Evolutionary conservation across 2,113 vertebrate genomes (phyloP), one percentile per base, ranked within the genome.

Genomic region (Sapajus apella): DNA sequence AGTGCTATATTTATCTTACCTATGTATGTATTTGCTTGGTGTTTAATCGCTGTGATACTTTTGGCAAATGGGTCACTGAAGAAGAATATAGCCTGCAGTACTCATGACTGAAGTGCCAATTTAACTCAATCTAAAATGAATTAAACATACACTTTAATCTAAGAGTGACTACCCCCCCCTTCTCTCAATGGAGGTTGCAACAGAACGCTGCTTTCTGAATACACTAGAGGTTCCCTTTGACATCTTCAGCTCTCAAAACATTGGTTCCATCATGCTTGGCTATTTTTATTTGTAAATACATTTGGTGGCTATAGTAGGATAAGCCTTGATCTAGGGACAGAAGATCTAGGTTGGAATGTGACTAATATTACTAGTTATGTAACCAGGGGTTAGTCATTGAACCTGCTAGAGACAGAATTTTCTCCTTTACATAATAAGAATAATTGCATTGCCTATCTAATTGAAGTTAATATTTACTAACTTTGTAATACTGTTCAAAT

Each of bases 1-100:
- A 91, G 21, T 68, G 80, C 84, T 94, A 85, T 93, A 91, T 97
- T 93, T 87, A 45, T 87, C 92, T 84, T 82, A 94, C 80, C 84
- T 87, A 40, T 66, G 75, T 90, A 75, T 91, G 83, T 30, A 73
- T 93, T 94, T 94, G 58, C n/a, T 84, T 75, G 56, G 32, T n/a
- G 58, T 88, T 92, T 87, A 92, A 84, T 93, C 32, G 12, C 35
- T 80, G 83, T 47, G 58, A n/a, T 88, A 81, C 90, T 90, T 96
- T 77, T n/a, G 64, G 56, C 58, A 90, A 96, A 43, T 72, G 70
- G 56, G 50, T 77, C 87, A 96, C 80, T 8, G 35, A 94, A 50
- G 43, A 88, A 93, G 30, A 94, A 35, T 72, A 70, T 11, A 92
- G 58, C 47, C 52, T 87, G 30, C 79, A 70, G 16, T 86, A 76